phyloP scores from a whole-genome alignment of 2,113 vertebrate genomes.

The Hippocampus abdominalis region DNA sequence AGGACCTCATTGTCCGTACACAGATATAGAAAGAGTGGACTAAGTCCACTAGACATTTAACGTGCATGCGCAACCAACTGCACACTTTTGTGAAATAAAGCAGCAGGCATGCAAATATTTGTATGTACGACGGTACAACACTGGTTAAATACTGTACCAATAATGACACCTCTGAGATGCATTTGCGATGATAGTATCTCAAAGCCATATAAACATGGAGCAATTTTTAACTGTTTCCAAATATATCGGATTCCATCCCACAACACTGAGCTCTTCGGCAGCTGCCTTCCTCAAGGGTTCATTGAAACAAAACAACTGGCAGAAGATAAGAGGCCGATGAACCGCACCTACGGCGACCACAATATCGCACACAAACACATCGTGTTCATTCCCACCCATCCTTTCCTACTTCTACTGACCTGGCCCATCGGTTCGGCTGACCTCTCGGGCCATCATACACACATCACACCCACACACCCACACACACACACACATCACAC shows the following conservation, averaged over 20 bases:
- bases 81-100: no score
- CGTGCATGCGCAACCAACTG: no score
- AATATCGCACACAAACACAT: slow-evolving; percentile 17
- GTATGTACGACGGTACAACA: no score
- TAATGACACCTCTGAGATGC: no score
- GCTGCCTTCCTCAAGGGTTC: slow-evolving; percentile 42
- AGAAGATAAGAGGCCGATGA: slow-evolving; percentile 46
- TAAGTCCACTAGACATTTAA: no score
- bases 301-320: slow-evolving; percentile 48
- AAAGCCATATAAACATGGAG: neutral
- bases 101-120: no score
- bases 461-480: slow-evolving; percentile 6
- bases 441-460: slow-evolving; percentile 35
- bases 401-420: slow-evolving; percentile 53
- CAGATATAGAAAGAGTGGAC: no score
- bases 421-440: slow-evolving; percentile 48
- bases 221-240: neutral
- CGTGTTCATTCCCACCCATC: slow-evolving; percentile 58
- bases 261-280: slow-evolving; percentile 38
- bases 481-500: neutral
- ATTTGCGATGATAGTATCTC: neutral
- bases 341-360: slow-evolving; percentile 43
- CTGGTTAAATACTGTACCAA: no score
- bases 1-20: no score
- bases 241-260: slow-evolving; percentile 13